These are phyloP conservation scores for Eudyptes chrysolophus DNA, from an alignment of 2,113 vertebrate species.

Conservation along the genomic window DNA sequence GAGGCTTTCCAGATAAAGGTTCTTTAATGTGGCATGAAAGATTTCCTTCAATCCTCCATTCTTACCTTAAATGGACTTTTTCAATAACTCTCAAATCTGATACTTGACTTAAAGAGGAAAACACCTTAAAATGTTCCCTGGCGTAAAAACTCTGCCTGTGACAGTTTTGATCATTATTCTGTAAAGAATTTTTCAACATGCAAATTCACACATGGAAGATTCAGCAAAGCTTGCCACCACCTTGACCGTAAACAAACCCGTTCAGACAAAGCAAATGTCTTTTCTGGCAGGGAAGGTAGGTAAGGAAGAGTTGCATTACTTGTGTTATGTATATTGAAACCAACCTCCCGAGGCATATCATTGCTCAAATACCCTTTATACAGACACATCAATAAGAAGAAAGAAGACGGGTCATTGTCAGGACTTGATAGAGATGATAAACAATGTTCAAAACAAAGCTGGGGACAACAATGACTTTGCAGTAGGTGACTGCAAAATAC, in stretches of 20 bases:
- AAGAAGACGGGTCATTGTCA: background rate
- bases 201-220: background rate
- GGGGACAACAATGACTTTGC: background rate
- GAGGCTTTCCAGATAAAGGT: background rate
- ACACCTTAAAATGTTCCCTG: background rate
- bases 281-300: background rate
- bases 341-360: background rate
- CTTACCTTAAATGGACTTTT: background rate
- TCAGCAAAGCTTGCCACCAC: background rate
- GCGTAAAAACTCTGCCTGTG: background rate
- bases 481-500: background rate
- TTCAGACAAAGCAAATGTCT: background rate
- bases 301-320: background rate
- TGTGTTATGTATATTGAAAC: background rate
- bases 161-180: background rate
- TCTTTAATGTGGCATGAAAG: background rate
- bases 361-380: background rate
- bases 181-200: background rate
- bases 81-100: background rate
- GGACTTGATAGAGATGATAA: background rate
- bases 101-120: background rate
- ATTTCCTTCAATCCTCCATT: background rate
- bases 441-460: background rate
- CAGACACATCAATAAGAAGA: background rate
- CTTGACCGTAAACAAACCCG: background rate